phyloP scores from a whole-genome alignment of 2,113 vertebrate genomes.

The Himantopus leucocephalus region DNA sequence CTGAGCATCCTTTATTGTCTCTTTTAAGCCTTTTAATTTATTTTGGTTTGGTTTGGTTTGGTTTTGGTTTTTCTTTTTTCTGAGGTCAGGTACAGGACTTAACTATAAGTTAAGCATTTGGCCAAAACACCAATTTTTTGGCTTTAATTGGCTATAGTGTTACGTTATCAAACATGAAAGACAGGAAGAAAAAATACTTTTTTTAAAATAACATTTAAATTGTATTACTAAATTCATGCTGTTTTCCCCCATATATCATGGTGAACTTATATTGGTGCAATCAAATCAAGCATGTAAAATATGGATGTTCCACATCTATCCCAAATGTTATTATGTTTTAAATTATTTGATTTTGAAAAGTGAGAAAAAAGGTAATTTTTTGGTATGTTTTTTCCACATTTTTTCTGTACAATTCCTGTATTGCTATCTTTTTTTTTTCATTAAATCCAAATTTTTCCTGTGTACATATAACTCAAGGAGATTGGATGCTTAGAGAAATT shows the following conservation, averaged over 20 bases:
- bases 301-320: background rate
- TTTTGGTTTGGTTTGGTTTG: no score
- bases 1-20: no score
- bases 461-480: background rate
- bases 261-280: background rate
- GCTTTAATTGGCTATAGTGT: background rate
- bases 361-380: background rate
- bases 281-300: background rate
- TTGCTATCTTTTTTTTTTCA: no score
- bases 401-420: background rate
- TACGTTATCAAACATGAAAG: background rate
- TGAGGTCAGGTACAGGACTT: background rate
- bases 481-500: background rate
- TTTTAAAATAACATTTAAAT: background rate
- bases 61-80: background rate
- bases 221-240: background rate
- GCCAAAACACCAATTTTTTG: background rate
- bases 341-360: background rate
- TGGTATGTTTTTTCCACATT: background rate
- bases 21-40: background rate
- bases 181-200: background rate
- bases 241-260: background rate
- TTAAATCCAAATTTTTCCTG: background rate
- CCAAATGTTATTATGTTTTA: background rate
- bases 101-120: background rate